phyloP scores from a whole-genome alignment of 2,113 vertebrate species.

The Malurus elegans region DNA sequence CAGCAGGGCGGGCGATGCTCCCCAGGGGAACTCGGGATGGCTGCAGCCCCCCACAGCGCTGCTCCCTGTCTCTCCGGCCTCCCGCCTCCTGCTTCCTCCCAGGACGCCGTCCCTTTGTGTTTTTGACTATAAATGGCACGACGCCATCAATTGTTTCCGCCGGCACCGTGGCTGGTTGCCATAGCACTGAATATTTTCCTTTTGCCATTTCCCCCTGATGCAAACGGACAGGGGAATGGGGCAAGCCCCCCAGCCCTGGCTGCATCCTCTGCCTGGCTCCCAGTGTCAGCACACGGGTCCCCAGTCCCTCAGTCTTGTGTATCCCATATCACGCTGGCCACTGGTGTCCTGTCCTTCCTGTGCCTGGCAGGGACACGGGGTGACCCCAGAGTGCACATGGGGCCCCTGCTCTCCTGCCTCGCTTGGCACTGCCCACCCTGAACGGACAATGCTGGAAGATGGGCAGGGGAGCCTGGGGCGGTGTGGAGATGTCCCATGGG shows the following conservation, averaged over 20 bases:
- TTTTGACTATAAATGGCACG: conserved; percentile 32
- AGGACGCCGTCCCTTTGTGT: conserved; percentile 1
- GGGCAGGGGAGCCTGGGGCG: too few species aligned
- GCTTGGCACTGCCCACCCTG: not conserved
- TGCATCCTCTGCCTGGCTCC: not conserved
- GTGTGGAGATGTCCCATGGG: not conserved
- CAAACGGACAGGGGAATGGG: accelerated
- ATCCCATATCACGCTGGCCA: not conserved
- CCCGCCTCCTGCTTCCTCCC: not conserved
- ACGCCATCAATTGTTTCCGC: conserved; percentile 12
- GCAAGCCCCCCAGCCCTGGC: not conserved
- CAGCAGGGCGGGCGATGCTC: not conserved
- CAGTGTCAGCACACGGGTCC: not conserved
- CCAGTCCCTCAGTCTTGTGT: accelerated
- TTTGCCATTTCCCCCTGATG: conserved; percentile 15
- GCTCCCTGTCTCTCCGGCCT: not conserved
- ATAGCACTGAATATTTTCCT: conserved; percentile 66
- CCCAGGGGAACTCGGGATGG: accelerated
- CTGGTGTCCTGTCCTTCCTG: not conserved
- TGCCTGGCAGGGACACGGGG: accelerated
- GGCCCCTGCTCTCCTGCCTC: not conserved
- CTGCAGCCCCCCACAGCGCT: accelerated
- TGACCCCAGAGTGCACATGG: not conserved
- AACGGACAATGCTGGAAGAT: not conserved
- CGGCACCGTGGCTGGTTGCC: conserved; percentile 28